Conservation (phyloP, 2,888 invertebrate species). For the Anoplius nigerrimus region DNA sequence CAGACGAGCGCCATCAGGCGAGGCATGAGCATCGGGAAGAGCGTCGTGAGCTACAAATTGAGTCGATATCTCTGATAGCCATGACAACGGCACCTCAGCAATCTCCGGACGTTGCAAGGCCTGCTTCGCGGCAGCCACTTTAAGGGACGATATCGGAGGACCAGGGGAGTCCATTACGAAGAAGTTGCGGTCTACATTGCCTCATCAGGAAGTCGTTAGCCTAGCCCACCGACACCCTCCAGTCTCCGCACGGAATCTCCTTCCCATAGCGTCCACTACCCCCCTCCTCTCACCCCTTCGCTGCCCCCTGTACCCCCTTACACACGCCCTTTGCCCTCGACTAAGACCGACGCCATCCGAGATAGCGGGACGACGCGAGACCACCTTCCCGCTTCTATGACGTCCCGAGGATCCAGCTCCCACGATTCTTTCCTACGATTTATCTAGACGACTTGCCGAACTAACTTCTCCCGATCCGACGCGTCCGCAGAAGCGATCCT, state of each 20-base stretch:
- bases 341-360: slow-evolving; percentile 9
- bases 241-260: slow-evolving; percentile 8
- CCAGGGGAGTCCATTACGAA: slow-evolving; percentile 66
- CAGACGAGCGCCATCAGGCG: background rate
- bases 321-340: slow-evolving; percentile 21
- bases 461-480: no score
- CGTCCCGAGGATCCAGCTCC: no score
- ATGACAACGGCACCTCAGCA: slow-evolving; percentile 34
- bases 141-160: slow-evolving; percentile 53
- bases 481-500: no score
- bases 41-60: slow-evolving; percentile 43
- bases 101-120: slow-evolving; percentile 22
- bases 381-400: background rate
- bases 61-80: slow-evolving; percentile 52
- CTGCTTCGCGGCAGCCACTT: slow-evolving; percentile 52
- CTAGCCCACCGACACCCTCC: slow-evolving; percentile 53
- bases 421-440: no score
- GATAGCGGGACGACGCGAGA: background rate
- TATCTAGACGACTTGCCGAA: no score
- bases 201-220: slow-evolving; percentile 74
- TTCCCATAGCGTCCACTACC: background rate
- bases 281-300: background rate
- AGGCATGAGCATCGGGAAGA: slow-evolving; percentile 16
- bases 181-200: slow-evolving; percentile 66
- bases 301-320: background rate